phyloP scores from a whole-genome alignment of 2,888 invertebrate species.

The Choristoneura rosaceana region DNA sequence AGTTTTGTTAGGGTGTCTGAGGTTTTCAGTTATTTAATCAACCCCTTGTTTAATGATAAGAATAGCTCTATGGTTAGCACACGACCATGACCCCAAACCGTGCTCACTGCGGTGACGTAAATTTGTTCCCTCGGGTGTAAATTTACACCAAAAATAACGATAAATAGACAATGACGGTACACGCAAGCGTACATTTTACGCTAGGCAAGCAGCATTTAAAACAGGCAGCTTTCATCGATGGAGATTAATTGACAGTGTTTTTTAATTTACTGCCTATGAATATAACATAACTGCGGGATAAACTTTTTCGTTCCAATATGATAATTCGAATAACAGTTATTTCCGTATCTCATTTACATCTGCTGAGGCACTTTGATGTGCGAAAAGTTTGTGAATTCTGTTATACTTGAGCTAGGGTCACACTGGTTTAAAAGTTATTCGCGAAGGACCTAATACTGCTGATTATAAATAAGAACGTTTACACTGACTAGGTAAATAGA shows the following conservation, averaged over 20 bases:
- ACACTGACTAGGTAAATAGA: no score
- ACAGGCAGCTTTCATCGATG: not conserved
- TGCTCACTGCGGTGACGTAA: conserved; percentile 27
- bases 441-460: no score
- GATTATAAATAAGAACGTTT: no score
- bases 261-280: conserved; percentile 20
- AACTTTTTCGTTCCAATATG: conserved; percentile 26
- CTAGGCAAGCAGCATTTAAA: conserved; percentile 10
- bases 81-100: conserved; percentile 22
- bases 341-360: conserved; percentile 26
- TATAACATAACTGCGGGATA: conserved; percentile 16
- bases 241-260: conserved; percentile 21
- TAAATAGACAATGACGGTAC: conserved; percentile 31
- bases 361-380: conserved; percentile 8
- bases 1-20: no score
- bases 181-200: conserved; percentile 27
- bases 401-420: not conserved
- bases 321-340: conserved; percentile 21
- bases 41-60: not conserved
- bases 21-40: no score
- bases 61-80: conserved; percentile 12
- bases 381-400: conserved; percentile 2
- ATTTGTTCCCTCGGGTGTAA: conserved; percentile 16
- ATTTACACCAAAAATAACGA: conserved; percentile 39
- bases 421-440: not conserved